These are phyloP conservation scores for Montifringilla adamsi DNA, from an alignment of 2,113 vertebrate genomes.

Conservation along the genomic window DNA sequence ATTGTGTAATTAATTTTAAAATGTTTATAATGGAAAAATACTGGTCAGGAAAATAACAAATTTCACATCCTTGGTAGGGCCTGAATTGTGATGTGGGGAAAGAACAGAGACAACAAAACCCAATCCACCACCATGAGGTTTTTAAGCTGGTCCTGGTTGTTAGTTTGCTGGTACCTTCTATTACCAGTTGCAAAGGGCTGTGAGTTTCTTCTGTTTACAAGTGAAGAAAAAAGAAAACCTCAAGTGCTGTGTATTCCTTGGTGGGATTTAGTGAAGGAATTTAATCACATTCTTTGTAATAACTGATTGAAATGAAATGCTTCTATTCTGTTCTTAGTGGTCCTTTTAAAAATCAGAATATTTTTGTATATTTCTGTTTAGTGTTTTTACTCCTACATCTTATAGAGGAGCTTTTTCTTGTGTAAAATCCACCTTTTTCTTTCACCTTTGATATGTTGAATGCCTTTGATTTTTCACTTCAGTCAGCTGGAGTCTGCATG, in stretches of 20 bases:
- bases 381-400: not conserved
- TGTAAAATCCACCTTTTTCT: not conserved
- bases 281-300: not conserved
- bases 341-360: not conserved
- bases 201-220: not conserved
- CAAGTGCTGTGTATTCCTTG: not conserved
- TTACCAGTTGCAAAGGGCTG: not conserved
- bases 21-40: not conserved
- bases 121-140: not conserved
- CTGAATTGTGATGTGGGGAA: not conserved
- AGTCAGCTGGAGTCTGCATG: not conserved
- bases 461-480: not conserved
- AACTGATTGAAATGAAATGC: not conserved
- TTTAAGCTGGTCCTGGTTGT: not conserved
- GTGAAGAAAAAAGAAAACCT: not conserved
- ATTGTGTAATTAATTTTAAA: not conserved
- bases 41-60: not conserved
- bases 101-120: not conserved
- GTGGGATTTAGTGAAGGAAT: not conserved
- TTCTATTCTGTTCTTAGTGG: not conserved
- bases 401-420: not conserved
- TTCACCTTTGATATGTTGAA: not conserved
- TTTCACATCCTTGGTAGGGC: rapidly evolving
- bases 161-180: not conserved
- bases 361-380: not conserved